These are phyloP conservation scores for Abramis brama DNA, from an alignment of 2,113 vertebrate species.

Conservation along the genomic window DNA sequence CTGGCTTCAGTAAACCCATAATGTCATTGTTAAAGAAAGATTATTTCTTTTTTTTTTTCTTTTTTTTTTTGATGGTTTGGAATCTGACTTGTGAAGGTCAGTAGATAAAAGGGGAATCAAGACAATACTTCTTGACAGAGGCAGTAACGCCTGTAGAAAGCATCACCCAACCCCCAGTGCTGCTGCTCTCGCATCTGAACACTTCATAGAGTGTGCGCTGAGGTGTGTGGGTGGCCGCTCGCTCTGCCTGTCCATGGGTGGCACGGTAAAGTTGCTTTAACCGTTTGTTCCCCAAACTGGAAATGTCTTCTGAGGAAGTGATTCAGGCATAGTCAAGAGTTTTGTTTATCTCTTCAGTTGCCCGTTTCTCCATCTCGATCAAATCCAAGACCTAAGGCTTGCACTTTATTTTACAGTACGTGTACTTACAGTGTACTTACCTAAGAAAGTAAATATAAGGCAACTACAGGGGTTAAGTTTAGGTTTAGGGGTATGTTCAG, in stretches of 20 bases:
- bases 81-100: constrained; percentile 53
- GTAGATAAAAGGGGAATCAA: constrained; percentile 41
- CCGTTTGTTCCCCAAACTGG: background rate
- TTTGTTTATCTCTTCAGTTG: background rate
- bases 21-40: constrained; percentile 43
- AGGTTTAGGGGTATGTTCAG: no score
- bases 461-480: no score
- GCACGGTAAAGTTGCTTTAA: constrained; percentile 46
- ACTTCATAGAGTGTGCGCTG: constrained; percentile 36
- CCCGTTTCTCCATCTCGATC: background rate
- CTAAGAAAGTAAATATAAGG: no score
- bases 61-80: constrained; percentile 32
- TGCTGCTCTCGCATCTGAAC: constrained; percentile 26
- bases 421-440: no score
- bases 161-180: constrained; percentile 20
- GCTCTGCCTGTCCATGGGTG: constrained; percentile 29
- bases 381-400: background rate
- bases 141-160: background rate
- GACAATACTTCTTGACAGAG: constrained; percentile 44
- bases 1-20: constrained; percentile 41
- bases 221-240: constrained; percentile 43
- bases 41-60: background rate
- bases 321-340: background rate
- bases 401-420: no score
- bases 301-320: background rate